Conservation (phyloP, 2,113 vertebrate species). For the Grallaria varia region DNA sequence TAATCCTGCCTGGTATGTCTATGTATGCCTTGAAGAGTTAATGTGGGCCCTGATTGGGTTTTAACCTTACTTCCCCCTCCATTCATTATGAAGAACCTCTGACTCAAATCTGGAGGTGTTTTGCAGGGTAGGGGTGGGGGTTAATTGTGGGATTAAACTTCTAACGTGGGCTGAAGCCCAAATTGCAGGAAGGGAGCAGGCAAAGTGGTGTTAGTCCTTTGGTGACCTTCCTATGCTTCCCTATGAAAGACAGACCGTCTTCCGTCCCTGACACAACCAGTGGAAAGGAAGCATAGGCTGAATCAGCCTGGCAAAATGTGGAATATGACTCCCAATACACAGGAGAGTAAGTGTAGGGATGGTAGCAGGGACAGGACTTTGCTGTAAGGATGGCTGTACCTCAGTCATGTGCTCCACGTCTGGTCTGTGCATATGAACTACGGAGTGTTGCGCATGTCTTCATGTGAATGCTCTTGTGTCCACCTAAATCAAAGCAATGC, state of each 20-base stretch:
- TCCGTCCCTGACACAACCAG: background rate
- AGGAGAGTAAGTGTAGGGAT: background rate
- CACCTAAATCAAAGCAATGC: background rate
- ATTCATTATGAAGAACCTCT: background rate
- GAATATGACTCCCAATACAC: background rate
- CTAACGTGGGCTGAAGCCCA: background rate
- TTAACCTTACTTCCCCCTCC: background rate
- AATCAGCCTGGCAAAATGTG: background rate
- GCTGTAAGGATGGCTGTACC: background rate
- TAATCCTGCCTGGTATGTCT: background rate
- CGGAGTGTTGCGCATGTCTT: background rate
- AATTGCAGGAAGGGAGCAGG: slow-evolving; percentile 8
- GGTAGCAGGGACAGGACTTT: background rate
- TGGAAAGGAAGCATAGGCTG: background rate
- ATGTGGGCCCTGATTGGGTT: background rate
- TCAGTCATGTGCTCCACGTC: background rate
- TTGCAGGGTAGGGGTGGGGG: background rate
- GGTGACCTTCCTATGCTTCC: slow-evolving; percentile 43
- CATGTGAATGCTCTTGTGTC: background rate
- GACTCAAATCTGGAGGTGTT: slow-evolving; percentile 46
- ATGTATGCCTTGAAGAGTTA: background rate
- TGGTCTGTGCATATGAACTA: background rate
- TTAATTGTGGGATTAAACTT: slow-evolving; percentile 30
- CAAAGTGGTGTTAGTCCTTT: slow-evolving; percentile 39
- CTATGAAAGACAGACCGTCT: background rate